Evolutionary conservation across 2,888 invertebrate species (phyloP), one percentile per base, ranked within the genome.

Genomic region (Andrena marginata): DNA sequence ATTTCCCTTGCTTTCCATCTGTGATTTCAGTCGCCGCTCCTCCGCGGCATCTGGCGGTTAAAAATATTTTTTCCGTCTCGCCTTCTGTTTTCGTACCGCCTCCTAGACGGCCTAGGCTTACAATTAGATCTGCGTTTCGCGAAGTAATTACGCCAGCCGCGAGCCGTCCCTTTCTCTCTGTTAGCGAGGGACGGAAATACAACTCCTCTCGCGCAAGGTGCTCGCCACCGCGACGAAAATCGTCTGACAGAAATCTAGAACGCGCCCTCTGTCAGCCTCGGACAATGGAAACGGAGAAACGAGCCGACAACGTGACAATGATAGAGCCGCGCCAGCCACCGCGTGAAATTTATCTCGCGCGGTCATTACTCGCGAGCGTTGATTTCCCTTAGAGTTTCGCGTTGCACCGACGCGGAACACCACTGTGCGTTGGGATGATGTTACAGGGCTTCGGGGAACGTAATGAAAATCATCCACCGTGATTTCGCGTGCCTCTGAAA

Each of bases 1-100:
- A 13, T 67, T 67, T 69, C 62, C 42, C 49, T 51, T 35, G 79
- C 68, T 75, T 71, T 65, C 73, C 72, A 77, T 35, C 48, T 81
- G 80, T 76, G 86, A 85, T 84, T 85, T 86, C 86, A 81, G 85
- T 83, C 86, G 71, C 74, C 85, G 81, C 82, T 85, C 85, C 85
- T 86, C 88, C 89, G 87, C 87, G 84, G 85, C 89, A 90, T 90
- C 91, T 91, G 90, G 90, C 75, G 86, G 88, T 86, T 91, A 89
- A 91, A 91, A 92, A 91, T 91, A 70, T 90, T 91, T 88, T 89
- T 85, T 87, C 76, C 68, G 82, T 42, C 82, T 71, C 64, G 70
- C 75, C 75, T 76, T 76, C 75, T 78, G 79, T 89, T 90, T 88
- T 87, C 84, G 87, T 89, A 87, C 87, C 77, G 85, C 29, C 80